Base-by-base conservation (phyloP, 1,140 invertebrate species). In the Macrobrachium rosenbergii region DNA sequence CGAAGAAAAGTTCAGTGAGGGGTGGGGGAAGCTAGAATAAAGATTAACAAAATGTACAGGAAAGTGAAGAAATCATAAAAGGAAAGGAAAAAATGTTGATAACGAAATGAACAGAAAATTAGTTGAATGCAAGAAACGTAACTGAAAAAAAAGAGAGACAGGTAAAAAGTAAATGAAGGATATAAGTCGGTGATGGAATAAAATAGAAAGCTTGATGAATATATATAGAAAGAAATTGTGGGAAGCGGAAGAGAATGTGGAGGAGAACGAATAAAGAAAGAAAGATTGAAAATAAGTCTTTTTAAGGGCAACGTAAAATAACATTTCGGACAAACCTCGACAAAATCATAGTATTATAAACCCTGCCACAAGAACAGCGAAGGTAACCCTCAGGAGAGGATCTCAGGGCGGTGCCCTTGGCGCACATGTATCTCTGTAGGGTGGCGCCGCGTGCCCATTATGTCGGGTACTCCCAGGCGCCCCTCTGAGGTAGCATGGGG, bases 401-500 rank as follows among this genome's bases (percentile, higher is more conserved):
- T 52, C 45, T 52, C 14, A 8, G 43, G 73, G 11, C 19, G 52
- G 45, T 43, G 73, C 17, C 21, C 37, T 43, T 58, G 43, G 0
- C 45, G 19, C 75, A 17, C 28, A 75, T 52, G 59, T 21, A 12
- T 12, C 43, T 28, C 52, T 14, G 58, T 11, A 62, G 37, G 78
- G 78, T 19, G 45, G 23, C 37, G 78, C 19, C 45, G 76, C 76
- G 76, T 52, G 76, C 45, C 75, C 45, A 80, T 17, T 17, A 63
- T 59, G 58, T 19, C 17, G 37, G 37, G 16, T 23, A 19, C 72
- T 19, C 21, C 69, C 69, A 14, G 23, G 14, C 14, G 69, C 69
- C 72, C 72, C 28, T 17, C 19, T 75, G 72, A 19, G 72, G 28
- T n/a, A 59, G 72, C 12, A 86, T 86, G 83, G 83, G 83, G 45